Conservation (phyloP, 2,113 vertebrate genomes). For the Equus quagga region DNA sequence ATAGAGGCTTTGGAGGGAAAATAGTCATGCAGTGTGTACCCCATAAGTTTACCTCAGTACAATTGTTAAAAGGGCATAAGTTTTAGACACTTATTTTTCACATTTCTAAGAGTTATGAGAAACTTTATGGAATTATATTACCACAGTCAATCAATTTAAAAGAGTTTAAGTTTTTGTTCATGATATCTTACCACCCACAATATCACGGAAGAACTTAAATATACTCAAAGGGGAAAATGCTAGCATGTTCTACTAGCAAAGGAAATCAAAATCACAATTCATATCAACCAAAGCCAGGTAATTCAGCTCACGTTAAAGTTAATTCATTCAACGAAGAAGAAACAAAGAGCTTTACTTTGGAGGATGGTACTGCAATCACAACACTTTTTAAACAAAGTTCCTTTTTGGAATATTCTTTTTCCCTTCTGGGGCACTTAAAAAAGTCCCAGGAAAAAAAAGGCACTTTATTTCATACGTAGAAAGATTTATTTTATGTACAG, state of each 20-base stretch:
- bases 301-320: constrained; percentile 51
- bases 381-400: constrained; percentile 57
- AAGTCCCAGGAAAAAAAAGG: background rate
- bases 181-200: background rate
- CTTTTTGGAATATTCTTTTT: background rate
- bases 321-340: constrained; percentile 45
- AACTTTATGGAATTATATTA: background rate
- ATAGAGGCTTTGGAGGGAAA: background rate
- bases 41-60: background rate
- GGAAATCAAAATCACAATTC: constrained; percentile 48
- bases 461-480: constrained; percentile 44
- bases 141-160: background rate
- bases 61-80: background rate
- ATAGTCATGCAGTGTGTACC: background rate
- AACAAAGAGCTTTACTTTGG: constrained; percentile 45
- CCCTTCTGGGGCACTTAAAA: background rate
- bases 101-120: constrained; percentile 29
- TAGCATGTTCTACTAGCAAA: constrained; percentile 34
- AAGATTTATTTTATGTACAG: constrained; percentile 31
- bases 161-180: constrained; percentile 17
- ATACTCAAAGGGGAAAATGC: constrained; percentile 42
- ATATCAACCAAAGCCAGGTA: background rate
- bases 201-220: constrained; percentile 15
- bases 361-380: background rate
- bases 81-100: constrained; percentile 7